Evolutionary conservation across 2,797 vertebrate species (phyloP), one percentile per base, ranked within the genome.

Genomic region (Myotis findleyi): DNA sequence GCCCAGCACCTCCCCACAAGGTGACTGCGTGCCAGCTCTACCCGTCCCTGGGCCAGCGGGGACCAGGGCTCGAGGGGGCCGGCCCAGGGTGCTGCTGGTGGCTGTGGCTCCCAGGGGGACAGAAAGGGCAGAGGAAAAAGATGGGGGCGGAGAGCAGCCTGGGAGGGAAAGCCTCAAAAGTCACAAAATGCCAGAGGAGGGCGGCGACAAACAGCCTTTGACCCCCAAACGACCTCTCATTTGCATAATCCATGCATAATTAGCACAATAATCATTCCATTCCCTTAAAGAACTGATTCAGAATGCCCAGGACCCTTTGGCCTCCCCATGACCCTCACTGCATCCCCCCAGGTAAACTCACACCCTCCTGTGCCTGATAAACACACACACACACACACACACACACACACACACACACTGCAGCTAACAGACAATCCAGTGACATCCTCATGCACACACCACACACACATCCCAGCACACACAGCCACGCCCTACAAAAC

Each of bases 191-290:
- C 47, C 55, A 1, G 51, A 73, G 38, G 18, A 79, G 69, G 33
- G 55, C 1, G 3, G 17, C 21, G 76, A 89, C 84, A 83, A 83
- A 83, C 90, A 93, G 87, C 71, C 25, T 57, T 25, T 87, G 88
- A 96, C 80, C 80, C 85, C 88, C 44, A 92, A 69, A 77, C 0
- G 30, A 89, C 95, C 94, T 62, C 53, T 4, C 0, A 80, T 96
- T 88, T 89, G 95, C 95, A 95, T 91, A 87, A 95, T 59, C 77
- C 59, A 86, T 89, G 71, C 69, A 96, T 89, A 93, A 96, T 95
- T 47, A 83, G 59, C 87, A 95, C 87, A 68, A 79, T 82, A 86
- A 62, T 27, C 41, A 51, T 36, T 41, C 82, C 30, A 76, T 47
- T 53, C 38, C 51, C 71, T 94, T 85, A 94, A 95, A 94, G 73